A percentile compares a stretch with the other conserved stretches of the same genome.
phyloP scores from a whole-genome alignment of 1,140 invertebrate genomes.

The Spodoptera frugiperda region DNA sequence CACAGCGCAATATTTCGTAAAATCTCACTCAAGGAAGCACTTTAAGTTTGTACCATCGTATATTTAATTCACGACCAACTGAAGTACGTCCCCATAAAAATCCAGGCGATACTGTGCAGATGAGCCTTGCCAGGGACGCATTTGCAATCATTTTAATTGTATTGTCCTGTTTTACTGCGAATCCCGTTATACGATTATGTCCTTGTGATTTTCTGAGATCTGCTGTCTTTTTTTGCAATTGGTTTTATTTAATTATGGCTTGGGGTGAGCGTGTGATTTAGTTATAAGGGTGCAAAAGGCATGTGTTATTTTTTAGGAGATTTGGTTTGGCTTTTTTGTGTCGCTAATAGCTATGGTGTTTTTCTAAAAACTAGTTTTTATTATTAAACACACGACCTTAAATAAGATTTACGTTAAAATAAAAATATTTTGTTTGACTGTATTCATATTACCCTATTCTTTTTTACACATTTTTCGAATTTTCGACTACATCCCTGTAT shows the following conservation, averaged over 20 bases:
- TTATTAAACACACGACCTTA: no score
- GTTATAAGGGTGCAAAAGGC: background rate
- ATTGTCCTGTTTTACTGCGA: slow-evolving; percentile 83
- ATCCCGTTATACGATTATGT: slow-evolving; percentile 81
- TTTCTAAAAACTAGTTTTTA: no score
- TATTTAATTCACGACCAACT: slow-evolving; percentile 82
- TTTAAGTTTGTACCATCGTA: slow-evolving; percentile 76
- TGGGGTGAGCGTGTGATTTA: slow-evolving; percentile 6
- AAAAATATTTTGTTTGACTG: no score
- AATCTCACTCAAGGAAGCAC: slow-evolving; percentile 80
- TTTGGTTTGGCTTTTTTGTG: no score
- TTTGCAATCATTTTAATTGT: slow-evolving; percentile 80
- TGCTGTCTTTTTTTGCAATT: slow-evolving; percentile 34
- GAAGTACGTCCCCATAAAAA: slow-evolving; percentile 84
- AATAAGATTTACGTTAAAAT: no score
- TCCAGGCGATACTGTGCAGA: slow-evolving; percentile 82
- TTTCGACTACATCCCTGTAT: slow-evolving; percentile 57
- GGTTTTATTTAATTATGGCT: slow-evolving; percentile 26
- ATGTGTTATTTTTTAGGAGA: background rate
- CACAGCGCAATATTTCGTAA: slow-evolving; percentile 71
- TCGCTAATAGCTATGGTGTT: no score
- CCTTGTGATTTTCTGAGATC: slow-evolving; percentile 45
- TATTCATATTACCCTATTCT: no score
- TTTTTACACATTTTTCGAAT: background rate
- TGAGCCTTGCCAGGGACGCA: slow-evolving; percentile 77